These are phyloP conservation scores for Drosophila littoralis DNA, from an alignment of 1,140 invertebrate genomes.

Conservation along the genomic window DNA sequence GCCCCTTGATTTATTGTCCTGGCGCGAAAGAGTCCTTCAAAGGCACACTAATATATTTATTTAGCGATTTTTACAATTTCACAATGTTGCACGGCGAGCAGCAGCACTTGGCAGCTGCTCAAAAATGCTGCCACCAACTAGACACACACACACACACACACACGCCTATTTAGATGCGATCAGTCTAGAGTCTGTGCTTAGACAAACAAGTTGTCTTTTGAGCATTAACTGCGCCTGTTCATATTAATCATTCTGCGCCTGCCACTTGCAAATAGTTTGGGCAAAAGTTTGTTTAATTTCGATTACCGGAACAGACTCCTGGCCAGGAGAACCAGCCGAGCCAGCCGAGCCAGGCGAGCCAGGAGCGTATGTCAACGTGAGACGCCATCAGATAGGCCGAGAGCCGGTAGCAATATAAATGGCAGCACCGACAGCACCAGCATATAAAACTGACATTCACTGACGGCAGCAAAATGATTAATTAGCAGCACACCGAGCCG, in stretches of 20 bases:
- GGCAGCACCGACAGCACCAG: conserved; percentile 76
- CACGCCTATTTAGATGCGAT: conserved; percentile 27
- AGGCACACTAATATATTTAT: conserved; percentile 5
- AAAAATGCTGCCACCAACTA: conserved; percentile 1
- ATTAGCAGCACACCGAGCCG: conserved; percentile 38
- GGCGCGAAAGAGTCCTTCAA: conserved; percentile 19
- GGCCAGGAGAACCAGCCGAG: not conserved
- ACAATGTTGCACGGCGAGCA: not conserved
- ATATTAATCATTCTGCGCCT: conserved; percentile 69
- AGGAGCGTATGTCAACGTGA: conserved; percentile 52
- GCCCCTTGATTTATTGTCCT: conserved; percentile 76
- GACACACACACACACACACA: conserved; percentile 2
- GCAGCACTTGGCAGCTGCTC: conserved; percentile 27
- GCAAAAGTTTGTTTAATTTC: conserved; percentile 77
- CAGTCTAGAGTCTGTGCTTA: conserved; percentile 37
- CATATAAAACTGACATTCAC: conserved; percentile 81
- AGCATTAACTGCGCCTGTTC: conserved; percentile 14
- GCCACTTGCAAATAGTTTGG: conserved; percentile 62
- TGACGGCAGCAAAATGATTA: conserved; percentile 72
- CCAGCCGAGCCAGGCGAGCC: not conserved
- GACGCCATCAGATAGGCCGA: conserved; percentile 24
- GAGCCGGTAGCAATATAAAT: conserved; percentile 60
- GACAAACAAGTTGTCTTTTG: conserved; percentile 32
- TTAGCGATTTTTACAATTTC: not conserved
- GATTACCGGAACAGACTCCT: conserved; percentile 33